phyloP scores from a whole-genome alignment of 2,888 invertebrate species.

The Flexamia atlantica region DNA sequence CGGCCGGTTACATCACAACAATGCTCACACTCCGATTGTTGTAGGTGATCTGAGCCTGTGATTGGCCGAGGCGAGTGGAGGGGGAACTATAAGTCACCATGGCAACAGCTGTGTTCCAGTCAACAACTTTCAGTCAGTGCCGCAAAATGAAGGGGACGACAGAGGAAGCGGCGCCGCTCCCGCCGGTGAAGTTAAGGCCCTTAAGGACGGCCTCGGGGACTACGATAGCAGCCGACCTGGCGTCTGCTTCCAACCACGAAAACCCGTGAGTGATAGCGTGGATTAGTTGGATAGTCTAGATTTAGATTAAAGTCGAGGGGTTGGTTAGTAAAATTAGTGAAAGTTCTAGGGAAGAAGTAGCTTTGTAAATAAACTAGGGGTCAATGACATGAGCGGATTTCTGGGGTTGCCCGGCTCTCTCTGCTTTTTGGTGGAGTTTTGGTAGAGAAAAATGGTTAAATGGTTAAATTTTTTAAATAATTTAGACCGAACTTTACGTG shows the following conservation, averaged over 20 bases:
- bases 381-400: too few species aligned
- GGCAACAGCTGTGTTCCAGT: conserved; percentile 21
- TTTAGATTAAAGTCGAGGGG: too few species aligned
- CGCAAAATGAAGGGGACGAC: conserved; percentile 29
- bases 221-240: conserved; percentile 41
- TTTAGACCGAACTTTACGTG: too few species aligned
- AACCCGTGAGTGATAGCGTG: conserved; percentile 43
- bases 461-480: too few species aligned
- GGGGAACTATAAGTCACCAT: conserved; percentile 50
- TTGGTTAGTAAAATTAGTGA: too few species aligned
- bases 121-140: conserved; percentile 36
- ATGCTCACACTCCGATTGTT: neutral
- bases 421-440: too few species aligned
- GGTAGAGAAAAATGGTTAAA: too few species aligned
- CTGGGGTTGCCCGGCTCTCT: too few species aligned
- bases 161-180: neutral
- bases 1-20: conserved; percentile 22
- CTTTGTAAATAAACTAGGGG: too few species aligned
- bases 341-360: too few species aligned
- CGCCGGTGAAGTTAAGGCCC: conserved; percentile 9
- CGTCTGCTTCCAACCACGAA: conserved; percentile 49
- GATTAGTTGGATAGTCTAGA: too few species aligned
- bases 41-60: conserved; percentile 17
- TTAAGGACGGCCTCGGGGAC: neutral
- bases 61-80: conserved; percentile 23